Base-by-base conservation (phyloP, 2,888 invertebrate species). In the Drosophila stalkeri region DNA sequence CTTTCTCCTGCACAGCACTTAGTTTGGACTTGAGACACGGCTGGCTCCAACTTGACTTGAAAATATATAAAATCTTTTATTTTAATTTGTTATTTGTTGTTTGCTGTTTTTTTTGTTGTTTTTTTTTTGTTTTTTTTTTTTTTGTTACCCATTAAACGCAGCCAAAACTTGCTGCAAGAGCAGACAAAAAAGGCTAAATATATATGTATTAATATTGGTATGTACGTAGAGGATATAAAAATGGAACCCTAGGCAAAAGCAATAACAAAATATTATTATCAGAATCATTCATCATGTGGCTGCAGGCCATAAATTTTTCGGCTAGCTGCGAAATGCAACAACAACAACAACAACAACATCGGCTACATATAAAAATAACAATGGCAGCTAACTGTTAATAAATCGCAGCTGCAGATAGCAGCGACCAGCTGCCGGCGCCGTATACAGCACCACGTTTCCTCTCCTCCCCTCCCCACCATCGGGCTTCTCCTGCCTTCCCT, bases 271-370 rank as follows among this genome's bases (percentile, higher is more conserved):
- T 89, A 90, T 90, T 85, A 91, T 89, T 89, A 91, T 87, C 89
- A 90, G 86, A 91, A 89, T 85, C 91, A 90, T 91, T 90, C 91
- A 91, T 91, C 91, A 91, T 91, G 91, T 89, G 86, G 91, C 86
- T 90, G 89, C 91, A 91, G 89, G 91, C 90, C 90, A 91, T 91
- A 91, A 91, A 91, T 91, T 91, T 88, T 87, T 81, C 74, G 81
- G 79, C 87, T 84, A 72, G 72, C 79, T 84, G 72, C 77, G 75
- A 89, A 89, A 73, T 80, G 83, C 77, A 84, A 75, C 82, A 82
- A 37, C 16, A 37, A 70, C 67, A 79, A 65, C 63, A 9, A 18
- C 43, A 44, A 46, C 33, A 51, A 33, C 18, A 14, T 35, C 9
- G 2, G 23, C 16, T 20, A 54, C 78, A 68, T 11, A 43, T 56